Evolutionary conservation across 2,797 vertebrate genomes (phyloP), one percentile per base, ranked within the genome.

Genomic region (Urophycis tenuis): DNA sequence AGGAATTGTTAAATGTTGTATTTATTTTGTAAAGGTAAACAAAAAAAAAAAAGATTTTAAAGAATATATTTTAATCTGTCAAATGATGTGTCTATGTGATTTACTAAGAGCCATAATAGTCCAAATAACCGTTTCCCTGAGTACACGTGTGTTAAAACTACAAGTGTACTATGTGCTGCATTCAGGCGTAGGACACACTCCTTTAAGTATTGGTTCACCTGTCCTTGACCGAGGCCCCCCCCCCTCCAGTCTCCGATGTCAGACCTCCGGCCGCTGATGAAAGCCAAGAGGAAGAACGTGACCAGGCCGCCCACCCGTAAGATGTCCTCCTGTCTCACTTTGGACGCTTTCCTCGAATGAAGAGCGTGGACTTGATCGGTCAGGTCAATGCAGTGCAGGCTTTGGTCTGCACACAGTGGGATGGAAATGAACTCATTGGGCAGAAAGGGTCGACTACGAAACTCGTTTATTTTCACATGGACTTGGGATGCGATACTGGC

Each of bases 271-370:
- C 95, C 96, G 0, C 86, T 95, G 11, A 81, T 94, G 74, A 99
- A 92, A 82, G 85, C 87, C 19, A 97, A 93, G 87, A 91, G 93
- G 81, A 97, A 94, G 83, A 95, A 93, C 53, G 92, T 94, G 31
- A 89, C 90, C 77, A 93, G 92, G 71, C 92, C 91, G 0, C 82
- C 75, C 19, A 31, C 78, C 15, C 75, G 81, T 49, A 93, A 88
- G 75, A 74, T 85, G 11, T 22, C 85, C 19, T 41, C 87, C 29
- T 90, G 81, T 77, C 89, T 95, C 82, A 92, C 92, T 35, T 83
- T 99, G 83, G 95, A 98, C 30, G 78, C 78, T 77, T 99, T 96
- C 85, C 89, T 98, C 9, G 94, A 95, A 83, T 88, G 87, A 94
- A 71, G 60, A 29, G 29, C 3, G 25, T 67, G 10, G 2, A 29